Evolutionary conservation across 2,797 vertebrate species (phyloP), one percentile per base, ranked within the genome.

Genomic region (Bovichtus diacanthus): DNA sequence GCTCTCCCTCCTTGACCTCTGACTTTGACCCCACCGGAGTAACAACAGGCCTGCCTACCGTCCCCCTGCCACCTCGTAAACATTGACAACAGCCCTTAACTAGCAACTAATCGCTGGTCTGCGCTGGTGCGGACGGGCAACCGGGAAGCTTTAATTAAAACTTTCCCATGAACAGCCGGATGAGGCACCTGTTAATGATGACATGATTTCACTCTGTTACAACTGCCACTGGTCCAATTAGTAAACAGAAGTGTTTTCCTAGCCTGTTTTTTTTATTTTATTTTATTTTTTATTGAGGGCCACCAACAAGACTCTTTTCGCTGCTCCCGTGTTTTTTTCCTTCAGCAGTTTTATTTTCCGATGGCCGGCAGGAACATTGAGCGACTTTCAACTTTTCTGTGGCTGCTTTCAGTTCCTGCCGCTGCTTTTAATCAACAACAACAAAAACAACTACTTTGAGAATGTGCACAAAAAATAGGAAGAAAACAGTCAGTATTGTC

Each of bases 141-240:
- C 11, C 56, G 6, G 54, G 76, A 71, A 64, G 49, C 62, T 80
- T 87, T 82, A 90, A 91, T 92, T 87, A 72, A 91, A 92, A 90
- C 82, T 71, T 93, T 92, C 91, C 91, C 91, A 88, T 86, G 86
- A 85, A 49, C 82, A 27, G 75, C 67, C 87, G 84, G 88, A 90
- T 70, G 82, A 91, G 78, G 86, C 88, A 94, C 93, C 93, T 93
- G 91, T 89, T 92, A 92, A 94, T 79, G 87, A 74, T 78, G 84
- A 79, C 67, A 68, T 89, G 90, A 93, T 90, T 91, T 91, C 89
- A 94, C 84, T 55, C 56, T 51, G 83, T 88, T 87, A 53, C 88
- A 83, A 89, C 81, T 21, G 86, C 91, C 93, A 91, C 92, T 54
- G 84, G 61, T 76, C 85, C 90, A 92, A 92, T 94, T 91, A 93